These are phyloP conservation scores for Anadara kagoshimensis DNA, from an alignment of 1,140 invertebrate species.

Conservation along the genomic window DNA sequence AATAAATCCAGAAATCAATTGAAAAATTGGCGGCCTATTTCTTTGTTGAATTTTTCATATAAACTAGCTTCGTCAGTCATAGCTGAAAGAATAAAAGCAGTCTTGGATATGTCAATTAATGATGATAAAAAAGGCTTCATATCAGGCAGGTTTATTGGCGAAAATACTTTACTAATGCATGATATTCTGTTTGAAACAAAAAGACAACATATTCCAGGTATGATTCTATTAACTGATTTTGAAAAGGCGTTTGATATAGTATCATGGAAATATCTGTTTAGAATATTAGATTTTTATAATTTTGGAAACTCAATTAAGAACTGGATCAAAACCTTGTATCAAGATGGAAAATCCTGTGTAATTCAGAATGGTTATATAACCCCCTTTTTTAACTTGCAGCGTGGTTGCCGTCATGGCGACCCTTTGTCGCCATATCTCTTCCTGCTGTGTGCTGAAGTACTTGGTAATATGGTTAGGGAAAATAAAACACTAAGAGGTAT, in stretches of 20 bases:
- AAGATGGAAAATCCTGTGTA: slow-evolving; percentile 1
- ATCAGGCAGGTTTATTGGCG: too few relatives aligned
- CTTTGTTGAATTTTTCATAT: neutral
- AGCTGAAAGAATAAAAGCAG: neutral
- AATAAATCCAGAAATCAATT: neutral
- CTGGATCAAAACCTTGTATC: slow-evolving; percentile 7
- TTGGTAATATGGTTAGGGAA: neutral
- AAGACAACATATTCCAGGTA: neutral
- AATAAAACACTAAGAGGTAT: slow-evolving; percentile 2
- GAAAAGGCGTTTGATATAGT: slow-evolving; percentile 15
- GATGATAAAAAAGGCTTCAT: too few relatives aligned
- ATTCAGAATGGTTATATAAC: slow-evolving; percentile 8
- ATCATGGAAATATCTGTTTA: neutral
- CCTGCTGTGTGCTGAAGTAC: slow-evolving; percentile 1
- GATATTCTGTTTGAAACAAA: too few relatives aligned
- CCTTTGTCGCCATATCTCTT: slow-evolving; percentile 6
- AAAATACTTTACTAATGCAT: too few relatives aligned
- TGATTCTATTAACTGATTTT: slow-evolving; percentile 12
- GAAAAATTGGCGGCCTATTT: neutral
- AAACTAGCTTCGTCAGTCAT: neutral
- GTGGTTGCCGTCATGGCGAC: slow-evolving; percentile 11
- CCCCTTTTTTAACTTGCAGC: neutral
- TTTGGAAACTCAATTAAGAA: neutral
- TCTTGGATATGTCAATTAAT: neutral
- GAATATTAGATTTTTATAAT: neutral